Evolutionary conservation across 1,140 invertebrate genomes (phyloP).

Genomic region (Propsilocerus akamusi): DNA sequence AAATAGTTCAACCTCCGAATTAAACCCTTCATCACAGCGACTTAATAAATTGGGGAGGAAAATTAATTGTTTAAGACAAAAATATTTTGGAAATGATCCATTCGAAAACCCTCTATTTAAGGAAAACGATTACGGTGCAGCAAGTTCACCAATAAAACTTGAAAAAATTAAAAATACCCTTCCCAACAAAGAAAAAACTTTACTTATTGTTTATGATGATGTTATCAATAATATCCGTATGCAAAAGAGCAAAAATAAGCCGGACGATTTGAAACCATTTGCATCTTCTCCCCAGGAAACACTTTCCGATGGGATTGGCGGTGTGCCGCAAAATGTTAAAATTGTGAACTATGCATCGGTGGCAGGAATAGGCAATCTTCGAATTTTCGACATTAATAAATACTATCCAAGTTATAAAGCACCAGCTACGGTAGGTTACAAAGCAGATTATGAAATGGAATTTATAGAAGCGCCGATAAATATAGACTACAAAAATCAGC

Average conservation of each 20-base stretch:
- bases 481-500: too few species aligned
- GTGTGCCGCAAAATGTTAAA: not conserved
- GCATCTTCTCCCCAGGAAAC: too few species aligned
- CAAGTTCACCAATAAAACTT: not conserved
- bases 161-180: not conserved
- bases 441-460: too few species aligned
- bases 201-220: not conserved
- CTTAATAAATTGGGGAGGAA: not conserved
- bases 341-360: not conserved
- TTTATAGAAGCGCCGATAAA: too few species aligned
- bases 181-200: not conserved
- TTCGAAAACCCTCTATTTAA: not conserved
- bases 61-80: not conserved
- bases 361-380: not conserved
- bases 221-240: not conserved
- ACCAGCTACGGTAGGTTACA: too few species aligned
- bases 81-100: not conserved
- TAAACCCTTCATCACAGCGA: not conserved
- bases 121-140: not conserved
- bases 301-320: not conserved
- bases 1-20: too few species aligned
- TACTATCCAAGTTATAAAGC: not conserved
- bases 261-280: not conserved
- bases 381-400: not conserved
- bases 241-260: not conserved